Base-by-base conservation (phyloP, 2,113 vertebrate species). In the Bagarius yarrelli region DNA sequence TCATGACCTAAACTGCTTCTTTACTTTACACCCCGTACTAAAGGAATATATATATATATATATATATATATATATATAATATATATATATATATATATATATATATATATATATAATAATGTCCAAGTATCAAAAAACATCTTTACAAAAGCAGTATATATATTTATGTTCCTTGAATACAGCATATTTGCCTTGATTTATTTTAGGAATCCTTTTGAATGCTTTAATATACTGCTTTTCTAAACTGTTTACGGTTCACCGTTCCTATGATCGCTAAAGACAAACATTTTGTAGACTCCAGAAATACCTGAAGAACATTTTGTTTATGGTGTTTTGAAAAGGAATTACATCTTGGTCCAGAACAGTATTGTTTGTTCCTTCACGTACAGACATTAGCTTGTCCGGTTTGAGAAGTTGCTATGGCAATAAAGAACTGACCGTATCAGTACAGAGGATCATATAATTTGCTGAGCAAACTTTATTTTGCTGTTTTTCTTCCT, bases 351-450 rank as follows among this genome's bases (percentile, higher is more conserved):
- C 8, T 34, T 12, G 21, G 64, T 78, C 36, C 13, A 16, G 63
- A 75, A 36, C n/a, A 50, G 71, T 79, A 32, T 13, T 18, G 60
- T 67, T 72, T 2, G 30, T 12, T 55, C 66, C 53, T 64, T 18
- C 25, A 64, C 32, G 57, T 71, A 60, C 47, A 71, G 32, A 32
- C 50, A 23, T 73, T 70, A 59, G 71, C 25, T 55, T 30, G 70
- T 72, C 69, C 52, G 79, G 63, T 47, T 78, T 16, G 70, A 75
- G 47, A 59, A 81, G 81, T 78, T 87, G 70, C 87, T 87, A 76
- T 80, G 89, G 91, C 89, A 91, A 89, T 91, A 91, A 89, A 80
- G 47, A 79, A 72, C 76, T 79, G 64, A 84, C 83, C 40, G 63
- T 60, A 56, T 78, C 44, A 80, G 59, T 80, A 64, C 67, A 66